Conservation (phyloP, 2,888 invertebrate genomes). For the Carterocephalus palaemon region DNA sequence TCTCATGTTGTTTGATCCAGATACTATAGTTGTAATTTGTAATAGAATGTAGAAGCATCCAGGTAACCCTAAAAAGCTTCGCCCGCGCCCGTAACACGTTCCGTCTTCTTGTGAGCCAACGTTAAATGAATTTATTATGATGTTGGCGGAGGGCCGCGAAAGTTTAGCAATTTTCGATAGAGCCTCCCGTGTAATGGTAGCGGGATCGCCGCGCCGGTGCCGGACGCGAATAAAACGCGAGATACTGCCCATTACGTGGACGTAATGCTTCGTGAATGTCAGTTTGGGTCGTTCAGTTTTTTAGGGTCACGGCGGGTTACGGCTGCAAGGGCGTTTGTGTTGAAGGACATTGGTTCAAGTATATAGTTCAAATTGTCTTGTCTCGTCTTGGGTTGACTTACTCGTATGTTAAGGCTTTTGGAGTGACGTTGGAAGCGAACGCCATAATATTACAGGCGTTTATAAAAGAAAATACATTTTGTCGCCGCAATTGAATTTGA, state of each 20-base stretch:
- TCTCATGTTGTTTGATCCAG: too few species aligned
- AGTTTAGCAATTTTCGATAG: constrained; percentile 55
- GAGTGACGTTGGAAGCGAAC: too few species aligned
- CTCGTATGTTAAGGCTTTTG: too few species aligned
- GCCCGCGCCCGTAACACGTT: constrained; percentile 7
- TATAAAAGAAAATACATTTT: too few species aligned
- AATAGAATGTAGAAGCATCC: too few species aligned
- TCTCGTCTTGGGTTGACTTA: too few species aligned
- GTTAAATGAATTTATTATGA: constrained; percentile 63
- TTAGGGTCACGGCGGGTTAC: constrained; percentile 10
- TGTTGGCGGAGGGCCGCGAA: constrained; percentile 37
- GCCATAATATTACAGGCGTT: too few species aligned
- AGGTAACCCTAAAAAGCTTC: constrained; percentile 8
- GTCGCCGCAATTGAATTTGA: too few species aligned
- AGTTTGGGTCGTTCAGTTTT: constrained; percentile 11
- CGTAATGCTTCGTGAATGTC: constrained; percentile 6
- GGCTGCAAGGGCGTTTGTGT: neutral
- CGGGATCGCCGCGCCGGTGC: constrained; percentile 17
- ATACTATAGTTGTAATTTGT: too few species aligned
- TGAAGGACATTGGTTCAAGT: neutral
- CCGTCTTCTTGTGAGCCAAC: constrained; percentile 36
- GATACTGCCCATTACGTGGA: constrained; percentile 9
- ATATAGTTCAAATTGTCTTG: neutral
- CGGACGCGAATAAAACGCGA: constrained; percentile 4
- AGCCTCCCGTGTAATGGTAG: constrained; percentile 37